Evolutionary conservation across 2,888 invertebrate genomes (phyloP).

Genomic region (Pardosa pseudoannulata): DNA sequence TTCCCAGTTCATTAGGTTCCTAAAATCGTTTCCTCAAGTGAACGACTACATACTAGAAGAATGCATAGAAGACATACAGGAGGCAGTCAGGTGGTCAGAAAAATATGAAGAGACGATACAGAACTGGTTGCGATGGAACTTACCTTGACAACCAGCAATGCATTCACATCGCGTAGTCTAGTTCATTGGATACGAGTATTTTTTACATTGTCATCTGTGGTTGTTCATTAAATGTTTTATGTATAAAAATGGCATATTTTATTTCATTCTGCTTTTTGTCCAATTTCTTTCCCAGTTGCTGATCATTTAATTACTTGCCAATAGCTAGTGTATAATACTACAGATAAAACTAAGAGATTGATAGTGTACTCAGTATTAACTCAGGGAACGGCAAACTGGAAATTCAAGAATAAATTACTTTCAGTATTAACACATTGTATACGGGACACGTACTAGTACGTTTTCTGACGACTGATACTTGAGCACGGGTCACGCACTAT

Average conservation of each 20-base stretch:
- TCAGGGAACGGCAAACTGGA: no score
- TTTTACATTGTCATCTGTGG: slow-evolving; percentile 1
- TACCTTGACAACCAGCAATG: neutral
- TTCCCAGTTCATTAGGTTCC: slow-evolving; percentile 27
- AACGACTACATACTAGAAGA: slow-evolving; percentile 20
- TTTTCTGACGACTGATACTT: no score
- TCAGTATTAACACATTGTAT: no score
- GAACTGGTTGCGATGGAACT: slow-evolving; percentile 46
- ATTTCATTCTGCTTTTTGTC: no score
- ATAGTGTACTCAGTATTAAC: no score
- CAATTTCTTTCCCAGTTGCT: no score
- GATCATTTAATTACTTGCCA: no score
- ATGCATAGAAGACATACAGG: slow-evolving; percentile 39
- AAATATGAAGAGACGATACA: slow-evolving; percentile 39
- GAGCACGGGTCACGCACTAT: no score
- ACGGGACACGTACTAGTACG: no score
- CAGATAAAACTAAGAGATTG: no score
- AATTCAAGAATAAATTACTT: no score
- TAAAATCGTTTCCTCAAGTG: slow-evolving; percentile 20
- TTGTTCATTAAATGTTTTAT: slow-evolving; percentile 7
- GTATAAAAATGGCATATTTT: neutral
- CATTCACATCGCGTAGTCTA: neutral
- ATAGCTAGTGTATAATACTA: no score
- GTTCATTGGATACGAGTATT: neutral
- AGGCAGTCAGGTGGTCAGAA: slow-evolving; percentile 38